Evolutionary conservation across 2,888 invertebrate species (phyloP).

Genomic region (Megastigmus dorsalis): DNA sequence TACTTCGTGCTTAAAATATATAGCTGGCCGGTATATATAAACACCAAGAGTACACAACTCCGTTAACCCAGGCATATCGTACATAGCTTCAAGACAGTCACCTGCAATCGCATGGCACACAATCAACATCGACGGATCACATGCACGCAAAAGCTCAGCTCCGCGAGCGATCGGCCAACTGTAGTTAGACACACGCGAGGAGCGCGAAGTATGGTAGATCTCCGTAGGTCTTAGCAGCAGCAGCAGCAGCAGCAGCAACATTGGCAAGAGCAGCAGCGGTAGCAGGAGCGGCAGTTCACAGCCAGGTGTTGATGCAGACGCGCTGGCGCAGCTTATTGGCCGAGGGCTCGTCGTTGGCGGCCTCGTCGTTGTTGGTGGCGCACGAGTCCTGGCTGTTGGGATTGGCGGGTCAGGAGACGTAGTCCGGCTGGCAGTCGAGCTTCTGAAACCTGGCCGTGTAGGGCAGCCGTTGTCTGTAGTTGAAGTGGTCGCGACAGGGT

Average conservation of each 20-base stretch:
- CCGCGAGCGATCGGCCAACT: too few relatives aligned
- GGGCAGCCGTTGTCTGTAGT: conserved; percentile 39
- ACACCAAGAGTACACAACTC: too few relatives aligned
- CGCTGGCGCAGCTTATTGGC: conserved; percentile 24
- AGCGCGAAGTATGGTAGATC: too few relatives aligned
- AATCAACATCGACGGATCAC: too few relatives aligned
- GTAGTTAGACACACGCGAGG: too few relatives aligned
- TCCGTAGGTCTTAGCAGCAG: too few relatives aligned
- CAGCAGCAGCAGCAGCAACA: background rate
- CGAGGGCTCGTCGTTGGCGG: conserved; percentile 2
- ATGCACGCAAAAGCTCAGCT: background rate
- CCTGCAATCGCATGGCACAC: too few relatives aligned
- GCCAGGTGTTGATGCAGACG: conserved; percentile 47
- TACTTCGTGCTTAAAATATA: too few relatives aligned
- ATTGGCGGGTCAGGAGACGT: conserved; percentile 28
- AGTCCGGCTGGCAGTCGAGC: conserved; percentile 37
- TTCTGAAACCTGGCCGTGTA: conserved; percentile 50
- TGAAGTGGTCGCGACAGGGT: conserved; percentile 12
- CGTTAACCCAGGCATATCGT: too few relatives aligned
- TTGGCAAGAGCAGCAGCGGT: background rate
- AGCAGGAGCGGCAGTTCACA: conserved; percentile 7
- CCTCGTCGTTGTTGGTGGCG: background rate
- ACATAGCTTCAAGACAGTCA: too few relatives aligned
- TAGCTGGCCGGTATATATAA: too few relatives aligned
- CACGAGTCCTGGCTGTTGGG: background rate